Evolutionary conservation across 2,888 invertebrate species (phyloP).

Genomic region (Tuberolachnus salignus): DNA sequence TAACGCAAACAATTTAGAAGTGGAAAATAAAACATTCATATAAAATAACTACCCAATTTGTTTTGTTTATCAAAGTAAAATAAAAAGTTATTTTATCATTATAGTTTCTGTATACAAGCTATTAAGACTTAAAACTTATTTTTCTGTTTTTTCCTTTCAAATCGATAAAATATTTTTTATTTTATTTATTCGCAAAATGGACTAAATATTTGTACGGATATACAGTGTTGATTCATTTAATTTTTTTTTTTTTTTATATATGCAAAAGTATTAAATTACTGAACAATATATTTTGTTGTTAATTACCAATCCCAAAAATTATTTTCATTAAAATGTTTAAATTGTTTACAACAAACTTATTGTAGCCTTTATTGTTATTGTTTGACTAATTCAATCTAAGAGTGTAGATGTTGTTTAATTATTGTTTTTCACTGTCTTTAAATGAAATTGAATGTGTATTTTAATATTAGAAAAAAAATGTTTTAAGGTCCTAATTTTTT

Average conservation of each 20-base stretch:
- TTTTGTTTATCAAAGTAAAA: too few relatives aligned
- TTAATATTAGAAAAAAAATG: slow-evolving; percentile 15
- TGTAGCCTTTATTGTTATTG: slow-evolving; percentile 41
- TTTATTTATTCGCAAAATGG: slow-evolving; percentile 4
- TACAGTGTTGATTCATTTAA: slow-evolving; percentile 42
- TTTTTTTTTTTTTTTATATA: slow-evolving; percentile 19
- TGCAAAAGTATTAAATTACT: neutral
- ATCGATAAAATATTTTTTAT: slow-evolving; percentile 36
- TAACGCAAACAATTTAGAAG: neutral
- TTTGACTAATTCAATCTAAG: slow-evolving; percentile 14
- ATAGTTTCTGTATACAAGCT: slow-evolving; percentile 26
- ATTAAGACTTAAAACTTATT: neutral
- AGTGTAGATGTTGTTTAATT: slow-evolving; percentile 15
- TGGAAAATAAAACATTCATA: slow-evolving; percentile 1
- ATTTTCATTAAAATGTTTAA: slow-evolving; percentile 21
- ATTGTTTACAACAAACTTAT: slow-evolving; percentile 21
- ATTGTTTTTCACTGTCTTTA: slow-evolving; percentile 48
- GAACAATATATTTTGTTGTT: slow-evolving; percentile 1
- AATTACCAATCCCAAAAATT: neutral
- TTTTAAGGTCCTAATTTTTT: slow-evolving; percentile 19
- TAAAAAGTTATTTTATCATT: slow-evolving; percentile 9
- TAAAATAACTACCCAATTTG: neutral
- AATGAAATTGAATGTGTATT: slow-evolving; percentile 8
- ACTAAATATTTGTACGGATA: slow-evolving; percentile 49
- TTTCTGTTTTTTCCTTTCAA: neutral